Evolutionary conservation across 2,113 vertebrate species (phyloP), one percentile per base, ranked within the genome.

Genomic region (Eurypyga helias): DNA sequence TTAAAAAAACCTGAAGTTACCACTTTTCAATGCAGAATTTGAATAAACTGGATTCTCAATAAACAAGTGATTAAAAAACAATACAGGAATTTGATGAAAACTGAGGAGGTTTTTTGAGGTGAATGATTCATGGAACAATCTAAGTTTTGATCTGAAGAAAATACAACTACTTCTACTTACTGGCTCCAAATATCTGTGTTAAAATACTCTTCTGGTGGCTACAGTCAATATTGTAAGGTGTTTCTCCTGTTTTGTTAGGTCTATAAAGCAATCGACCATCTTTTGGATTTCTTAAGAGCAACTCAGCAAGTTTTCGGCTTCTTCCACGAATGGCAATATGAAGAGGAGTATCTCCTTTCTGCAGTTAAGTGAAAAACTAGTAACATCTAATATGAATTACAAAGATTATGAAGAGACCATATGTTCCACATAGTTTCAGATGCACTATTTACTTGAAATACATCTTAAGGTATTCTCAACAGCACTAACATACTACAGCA

Each of bases 201-300:
- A 99, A 98, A 97, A 99, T 99, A 96, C 99, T 99, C 96, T 99
- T 99, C 98, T 99, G 99, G 93, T 99, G 99, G 92, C 98, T 99
- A 89, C 99, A 99, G 97, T 99, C 99, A 17, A 99, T 99, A 97
- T 99, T 99, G 97, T 99, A 99, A 2, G 99, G 99, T 0, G 99
- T 99, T 97, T 99, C 99, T 75, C 99, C 99, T 36, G 99, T 98
- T 97, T 99, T 99, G 98, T 99, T 99, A 25, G 99, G 99, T 38
- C 99, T 99, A 52, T 99, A 99, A 62, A 99, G 98, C 69, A 99
- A 96, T 34, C 99, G 98, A 43, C 99, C 99, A 90, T 99, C 99
- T 98, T 99, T 99, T 14, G 99, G 99, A 92, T 99, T 99, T 94
- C 99, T 98, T 79, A 99, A 93, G 21, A 99, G 98, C 43, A 99